These are phyloP conservation scores for Terebella lapidaria DNA, from an alignment of 2,888 invertebrate genomes.

Conservation along the genomic window DNA sequence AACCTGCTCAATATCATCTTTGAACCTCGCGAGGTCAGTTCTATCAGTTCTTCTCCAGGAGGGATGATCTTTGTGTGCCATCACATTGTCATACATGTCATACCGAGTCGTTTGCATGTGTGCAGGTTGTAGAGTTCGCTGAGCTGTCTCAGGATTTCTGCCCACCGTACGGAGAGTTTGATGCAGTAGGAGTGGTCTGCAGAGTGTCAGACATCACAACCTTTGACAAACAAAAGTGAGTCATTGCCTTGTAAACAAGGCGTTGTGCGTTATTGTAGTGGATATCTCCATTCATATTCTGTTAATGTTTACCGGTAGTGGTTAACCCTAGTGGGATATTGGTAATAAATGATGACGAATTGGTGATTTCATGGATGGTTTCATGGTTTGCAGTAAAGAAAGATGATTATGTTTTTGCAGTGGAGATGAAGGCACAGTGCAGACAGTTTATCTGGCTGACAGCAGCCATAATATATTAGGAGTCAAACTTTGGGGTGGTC, in stretches of 20 bases:
- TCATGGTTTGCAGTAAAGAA: not conserved
- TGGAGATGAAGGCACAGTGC: constrained; percentile 50
- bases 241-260: no score
- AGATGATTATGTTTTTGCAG: not conserved
- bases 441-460: constrained; percentile 63
- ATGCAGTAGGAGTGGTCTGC: constrained; percentile 68
- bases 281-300: no score
- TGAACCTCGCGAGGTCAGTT: constrained; percentile 40
- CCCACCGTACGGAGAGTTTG: constrained; percentile 66
- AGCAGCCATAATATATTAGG: constrained; percentile 57
- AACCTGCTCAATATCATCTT: constrained; percentile 40
- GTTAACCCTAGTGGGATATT: no score
- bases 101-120: not conserved
- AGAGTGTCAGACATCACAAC: constrained; percentile 43
- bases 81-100: not conserved
- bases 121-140: not conserved
- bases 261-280: no score
- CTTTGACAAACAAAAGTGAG: constrained; percentile 16
- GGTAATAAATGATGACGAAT: no score
- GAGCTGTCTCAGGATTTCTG: constrained; percentile 11
- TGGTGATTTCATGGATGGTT: no score
- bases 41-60: not conserved
- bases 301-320: no score
- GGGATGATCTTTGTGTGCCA: not conserved
- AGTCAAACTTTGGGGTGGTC: constrained; percentile 60